Evolutionary conservation across 2,113 vertebrate genomes (phyloP), one percentile per base, ranked within the genome.

Genomic region (Rhagologus leucostigma): DNA sequence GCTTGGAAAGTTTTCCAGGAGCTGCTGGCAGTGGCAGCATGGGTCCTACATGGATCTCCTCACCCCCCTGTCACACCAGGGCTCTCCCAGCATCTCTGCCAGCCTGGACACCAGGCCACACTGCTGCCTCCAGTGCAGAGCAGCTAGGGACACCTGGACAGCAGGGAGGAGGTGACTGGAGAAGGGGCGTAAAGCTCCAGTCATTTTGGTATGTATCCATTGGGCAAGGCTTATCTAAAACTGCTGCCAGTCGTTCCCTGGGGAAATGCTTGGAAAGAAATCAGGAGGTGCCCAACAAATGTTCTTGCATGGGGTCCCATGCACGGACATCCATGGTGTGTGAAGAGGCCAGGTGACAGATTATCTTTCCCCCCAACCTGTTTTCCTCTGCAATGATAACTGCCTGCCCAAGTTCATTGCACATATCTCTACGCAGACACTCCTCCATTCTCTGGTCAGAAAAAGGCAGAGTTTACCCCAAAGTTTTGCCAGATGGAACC

Each of bases 51-150:
- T 3, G 9, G 35, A 65, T 47, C 4, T 57, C 12, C 50, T 65
- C 6, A 1, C 3, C 7, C 10, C 6, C 2, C 33, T n/a, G 55
- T 10, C 19, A 47, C 4, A 1, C 18, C 41, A 42, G 22, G 16
- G 20, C 33, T 64, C 75, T 37, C 30, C 26, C n/a, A 47, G 59
- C 55, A 27, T 37, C 35, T 3, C 1, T 63, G 32, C 42, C 71
- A 57, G 42, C 16, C 57, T 49, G 56, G 57, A 49, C 60, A 30
- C 29, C 35, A 52, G 41, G 33, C 24, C 32, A 33, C 0, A 0
- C 81, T 57, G 29, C 62, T 75, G 67, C 39, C 33, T 35, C 23
- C 49, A 24, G 37, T 2, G 55, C n/a, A 74, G 44, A 74, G 50
- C 46, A 49, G 30, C 46, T 33, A 50, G 41, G 60, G n/a, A 64